These are phyloP conservation scores for Catharus fuscescens DNA, from an alignment of 2,113 vertebrate genomes.

Conservation along the genomic window DNA sequence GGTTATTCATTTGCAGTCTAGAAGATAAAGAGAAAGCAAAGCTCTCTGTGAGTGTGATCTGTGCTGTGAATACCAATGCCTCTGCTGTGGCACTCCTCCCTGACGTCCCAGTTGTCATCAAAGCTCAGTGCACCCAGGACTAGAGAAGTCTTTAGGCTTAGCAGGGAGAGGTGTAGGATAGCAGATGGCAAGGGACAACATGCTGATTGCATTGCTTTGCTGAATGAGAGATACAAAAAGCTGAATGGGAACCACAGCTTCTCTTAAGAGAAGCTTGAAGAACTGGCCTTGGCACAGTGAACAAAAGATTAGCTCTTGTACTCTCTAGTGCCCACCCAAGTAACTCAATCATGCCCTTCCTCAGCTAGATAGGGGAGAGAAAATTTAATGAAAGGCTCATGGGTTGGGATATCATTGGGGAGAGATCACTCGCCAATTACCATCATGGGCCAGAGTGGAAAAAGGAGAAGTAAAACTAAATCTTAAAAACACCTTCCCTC, in stretches of 20 bases:
- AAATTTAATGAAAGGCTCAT: not conserved
- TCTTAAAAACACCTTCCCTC: not conserved
- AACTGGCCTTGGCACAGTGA: not conserved
- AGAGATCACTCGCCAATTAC: not conserved
- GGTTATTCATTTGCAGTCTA: not conserved
- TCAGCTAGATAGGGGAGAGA: not conserved
- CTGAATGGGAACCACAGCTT: not conserved
- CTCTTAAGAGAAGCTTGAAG: not conserved
- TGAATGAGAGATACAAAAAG: not conserved
- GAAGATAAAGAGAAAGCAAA: not conserved
- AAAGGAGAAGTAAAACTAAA: not conserved
- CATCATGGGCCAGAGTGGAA: not conserved
- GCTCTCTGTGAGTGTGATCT: not conserved
- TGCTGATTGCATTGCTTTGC: not conserved
- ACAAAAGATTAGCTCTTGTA: not conserved
- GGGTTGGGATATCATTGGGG: fast-evolving
- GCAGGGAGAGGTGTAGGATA: not conserved
- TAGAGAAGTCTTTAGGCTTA: not conserved
- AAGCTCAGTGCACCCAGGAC: fast-evolving
- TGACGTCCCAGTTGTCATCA: not conserved
- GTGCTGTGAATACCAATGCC: not conserved
- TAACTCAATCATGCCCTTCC: not conserved
- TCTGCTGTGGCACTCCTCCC: not conserved
- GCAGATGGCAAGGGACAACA: not conserved
- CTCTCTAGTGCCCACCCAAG: not conserved